A percentile compares a stretch with the other conserved stretches of the same genome.
phyloP scores from a whole-genome alignment of 1,140 invertebrate genomes.

The Latrodectus geometricus region DNA sequence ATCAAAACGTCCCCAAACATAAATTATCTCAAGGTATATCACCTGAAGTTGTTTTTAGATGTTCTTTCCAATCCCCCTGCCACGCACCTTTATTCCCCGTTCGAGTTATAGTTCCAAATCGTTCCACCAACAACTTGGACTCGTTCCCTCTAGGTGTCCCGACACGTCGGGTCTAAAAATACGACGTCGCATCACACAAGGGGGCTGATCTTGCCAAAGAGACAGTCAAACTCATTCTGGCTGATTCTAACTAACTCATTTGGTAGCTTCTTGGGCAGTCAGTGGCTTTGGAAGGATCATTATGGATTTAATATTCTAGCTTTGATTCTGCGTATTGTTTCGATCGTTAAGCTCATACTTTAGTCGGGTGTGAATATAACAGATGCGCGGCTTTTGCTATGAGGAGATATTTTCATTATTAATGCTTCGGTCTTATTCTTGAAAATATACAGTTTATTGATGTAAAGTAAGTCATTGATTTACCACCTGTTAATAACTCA shows the following conservation, averaged over 20 bases:
- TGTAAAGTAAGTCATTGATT: no score
- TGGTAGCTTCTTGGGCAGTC: not conserved
- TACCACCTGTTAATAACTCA: no score
- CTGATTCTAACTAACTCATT: no score
- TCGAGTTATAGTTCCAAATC: slow-evolving; percentile 25
- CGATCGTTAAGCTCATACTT: no score
- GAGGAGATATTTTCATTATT: no score
- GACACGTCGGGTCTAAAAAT: slow-evolving; percentile 35
- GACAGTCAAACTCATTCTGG: no score
- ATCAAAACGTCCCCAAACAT: slow-evolving; percentile 47
- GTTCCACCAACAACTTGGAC: slow-evolving; percentile 45
- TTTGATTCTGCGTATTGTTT: no score
- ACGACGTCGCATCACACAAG: slow-evolving; percentile 20
- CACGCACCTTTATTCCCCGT: slow-evolving; percentile 1
- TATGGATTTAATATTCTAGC: no score
- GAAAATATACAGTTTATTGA: no score
- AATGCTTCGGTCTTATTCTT: no score
- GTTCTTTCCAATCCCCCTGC: not conserved
- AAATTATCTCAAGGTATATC: slow-evolving; percentile 56
- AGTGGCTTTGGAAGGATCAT: not conserved
- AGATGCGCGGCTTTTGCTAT: no score
- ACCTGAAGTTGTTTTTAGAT: slow-evolving; percentile 54
- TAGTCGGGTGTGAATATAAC: no score
- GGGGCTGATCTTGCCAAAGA: not conserved
- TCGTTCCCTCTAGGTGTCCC: slow-evolving; percentile 35